Percentiles rank a stretch among this genome's conserved stretches.
phyloP scores from a whole-genome alignment of 1,140 invertebrate species.

The Musca domestica region DNA sequence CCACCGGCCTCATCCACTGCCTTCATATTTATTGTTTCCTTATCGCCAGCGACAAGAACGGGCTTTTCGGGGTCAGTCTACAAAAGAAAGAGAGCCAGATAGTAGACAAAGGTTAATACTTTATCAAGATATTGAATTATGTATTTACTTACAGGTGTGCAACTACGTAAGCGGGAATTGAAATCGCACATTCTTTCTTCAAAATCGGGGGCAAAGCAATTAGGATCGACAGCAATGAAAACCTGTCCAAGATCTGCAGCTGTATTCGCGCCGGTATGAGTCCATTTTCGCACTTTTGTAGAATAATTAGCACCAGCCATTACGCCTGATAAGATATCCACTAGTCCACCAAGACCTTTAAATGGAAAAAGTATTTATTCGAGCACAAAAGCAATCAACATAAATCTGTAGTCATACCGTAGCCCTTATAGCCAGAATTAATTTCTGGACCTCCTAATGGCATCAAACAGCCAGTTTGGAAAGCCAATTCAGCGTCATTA shows the following conservation, averaged over 20 bases:
- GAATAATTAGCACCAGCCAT: conserved; percentile 60
- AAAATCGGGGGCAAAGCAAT: conserved; percentile 79
- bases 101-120: background rate
- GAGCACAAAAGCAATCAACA: too few relatives aligned
- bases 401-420: conserved; percentile 52
- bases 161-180: conserved; percentile 59
- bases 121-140: conserved; percentile 8
- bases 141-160: conserved; percentile 54
- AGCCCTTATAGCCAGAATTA: conserved; percentile 87
- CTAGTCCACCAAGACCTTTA: conserved; percentile 73
- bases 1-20: conserved; percentile 70
- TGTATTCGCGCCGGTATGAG: conserved; percentile 57
- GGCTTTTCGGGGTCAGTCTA: conserved; percentile 64
- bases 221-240: conserved; percentile 86
- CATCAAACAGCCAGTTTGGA: conserved; percentile 67
- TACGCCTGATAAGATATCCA: conserved; percentile 80
- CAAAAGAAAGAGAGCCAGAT: background rate
- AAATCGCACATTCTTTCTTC: conserved; percentile 66
- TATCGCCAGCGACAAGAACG: conserved; percentile 83
- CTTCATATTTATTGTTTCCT: conserved; percentile 69
- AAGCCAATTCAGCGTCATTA: conserved; percentile 64
- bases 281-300: conserved; percentile 73
- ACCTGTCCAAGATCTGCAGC: conserved; percentile 85
- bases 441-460: conserved; percentile 80
- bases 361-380: background rate